Conservation (phyloP, 2,888 invertebrate genomes). For the Tetranychus truncatus region DNA sequence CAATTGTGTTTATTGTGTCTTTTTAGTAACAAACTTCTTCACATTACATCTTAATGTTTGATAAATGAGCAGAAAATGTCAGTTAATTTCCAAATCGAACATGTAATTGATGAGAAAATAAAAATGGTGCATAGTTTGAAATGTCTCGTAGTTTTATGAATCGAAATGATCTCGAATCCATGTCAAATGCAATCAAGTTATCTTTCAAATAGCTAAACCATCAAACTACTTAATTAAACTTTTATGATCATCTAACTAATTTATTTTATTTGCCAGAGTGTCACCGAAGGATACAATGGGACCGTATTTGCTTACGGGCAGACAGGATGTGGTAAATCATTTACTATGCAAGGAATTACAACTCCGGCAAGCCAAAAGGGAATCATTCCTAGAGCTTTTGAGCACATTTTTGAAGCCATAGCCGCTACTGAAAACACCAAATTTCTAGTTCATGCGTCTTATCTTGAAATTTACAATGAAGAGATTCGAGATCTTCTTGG, state of each 20-base stretch:
- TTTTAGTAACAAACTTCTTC: too few relatives aligned
- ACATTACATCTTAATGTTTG: too few relatives aligned
- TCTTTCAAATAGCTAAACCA: too few relatives aligned
- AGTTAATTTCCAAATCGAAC: too few relatives aligned
- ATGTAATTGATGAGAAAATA: too few relatives aligned
- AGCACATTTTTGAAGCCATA: slow-evolving; percentile 71
- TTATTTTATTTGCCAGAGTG: slow-evolving; percentile 30
- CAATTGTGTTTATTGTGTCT: too few relatives aligned
- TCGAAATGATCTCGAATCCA: too few relatives aligned
- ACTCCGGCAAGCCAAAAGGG: slow-evolving; percentile 38
- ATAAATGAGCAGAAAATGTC: too few relatives aligned
- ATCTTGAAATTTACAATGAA: slow-evolving; percentile 67
- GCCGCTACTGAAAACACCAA: slow-evolving; percentile 49
- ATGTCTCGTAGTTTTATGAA: too few relatives aligned
- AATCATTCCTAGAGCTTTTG: slow-evolving; percentile 48
- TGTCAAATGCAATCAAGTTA: too few relatives aligned
- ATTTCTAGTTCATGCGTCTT: slow-evolving; percentile 55
- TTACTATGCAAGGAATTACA: slow-evolving; percentile 48
- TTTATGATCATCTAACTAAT: neutral
- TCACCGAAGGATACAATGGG: slow-evolving; percentile 75
- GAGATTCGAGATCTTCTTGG: slow-evolving; percentile 52
- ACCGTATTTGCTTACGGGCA: slow-evolving; percentile 85
- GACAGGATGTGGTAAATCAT: slow-evolving; percentile 65
- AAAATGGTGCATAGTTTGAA: too few relatives aligned
- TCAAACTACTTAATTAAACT: neutral